A percentile compares a stretch with the other conserved stretches of the same genome.
These are phyloP conservation scores for Aplochiton taeniatus DNA, from an alignment of 2,797 vertebrate species.

Conservation along the genomic window DNA sequence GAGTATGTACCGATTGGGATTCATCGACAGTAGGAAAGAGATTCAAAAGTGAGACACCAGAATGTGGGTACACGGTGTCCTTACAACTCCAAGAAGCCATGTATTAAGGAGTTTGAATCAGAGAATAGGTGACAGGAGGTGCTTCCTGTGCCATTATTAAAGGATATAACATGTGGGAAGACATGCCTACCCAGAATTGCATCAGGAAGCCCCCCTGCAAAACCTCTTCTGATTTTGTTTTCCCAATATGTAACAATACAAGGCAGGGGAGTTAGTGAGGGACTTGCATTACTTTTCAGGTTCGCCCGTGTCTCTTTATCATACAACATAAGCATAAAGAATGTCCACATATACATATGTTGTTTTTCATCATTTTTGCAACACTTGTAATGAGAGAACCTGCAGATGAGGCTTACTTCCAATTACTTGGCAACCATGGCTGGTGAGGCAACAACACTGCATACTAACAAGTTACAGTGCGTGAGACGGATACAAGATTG, in stretches of 20 bases:
- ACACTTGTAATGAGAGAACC: constrained; percentile 26
- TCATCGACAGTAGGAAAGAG: no score
- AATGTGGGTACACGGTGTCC: no score
- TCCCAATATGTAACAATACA: neutral
- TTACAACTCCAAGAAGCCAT: no score
- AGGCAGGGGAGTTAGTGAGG: neutral
- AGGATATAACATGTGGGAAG: constrained; percentile 24
- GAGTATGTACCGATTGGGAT: no score
- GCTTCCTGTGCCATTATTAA: constrained; percentile 25
- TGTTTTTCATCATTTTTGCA: constrained; percentile 1
- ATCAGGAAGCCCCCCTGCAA: constrained; percentile 7
- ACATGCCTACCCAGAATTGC: constrained; percentile 20
- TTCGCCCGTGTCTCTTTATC: neutral
- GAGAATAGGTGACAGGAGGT: constrained; percentile 28
- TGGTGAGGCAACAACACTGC: constrained; percentile 11
- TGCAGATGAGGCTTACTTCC: constrained; percentile 28
- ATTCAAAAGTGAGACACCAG: no score
- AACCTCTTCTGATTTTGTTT: constrained; percentile 3
- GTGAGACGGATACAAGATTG: constrained; percentile 30
- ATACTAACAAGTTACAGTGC: constrained; percentile 36
- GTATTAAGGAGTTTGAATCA: neutral
- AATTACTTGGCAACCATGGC: constrained; percentile 24
- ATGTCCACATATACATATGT: constrained; percentile 4
- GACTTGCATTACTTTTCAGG: no score
- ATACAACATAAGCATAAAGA: neutral